Evolutionary conservation across 2,113 vertebrate species (phyloP), one percentile per base, ranked within the genome.

Genomic region (Neoarius graeffei): DNA sequence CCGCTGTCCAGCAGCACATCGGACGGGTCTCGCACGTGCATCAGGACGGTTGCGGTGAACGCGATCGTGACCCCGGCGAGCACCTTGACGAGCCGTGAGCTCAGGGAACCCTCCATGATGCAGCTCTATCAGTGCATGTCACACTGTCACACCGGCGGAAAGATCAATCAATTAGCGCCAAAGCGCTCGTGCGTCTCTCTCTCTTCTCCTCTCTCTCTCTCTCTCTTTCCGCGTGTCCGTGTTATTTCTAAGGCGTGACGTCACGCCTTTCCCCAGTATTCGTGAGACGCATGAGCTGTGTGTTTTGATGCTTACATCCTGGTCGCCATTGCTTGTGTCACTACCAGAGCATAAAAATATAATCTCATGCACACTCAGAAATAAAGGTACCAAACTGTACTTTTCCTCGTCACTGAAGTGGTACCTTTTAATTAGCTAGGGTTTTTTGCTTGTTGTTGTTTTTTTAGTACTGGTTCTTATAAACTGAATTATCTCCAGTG

Each of bases 41-140:
- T 42, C 10, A 93, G 0, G 19, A 94, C 73, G 25, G 88, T 54
- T 5, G 88, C 91, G 10, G 74, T 81, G 9, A 94, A 85, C 11
- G 87, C 91, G 27, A 94, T 80, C 8, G 79, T 93, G 1, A 91
- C 48, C 15, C 90, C 79, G 25, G 86, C 92, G 20, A 87, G 85
- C 62, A 88, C 87, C 59, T 90, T 92, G 54, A 66, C 54, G 1
- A 89, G 83, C 62, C 88, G 35, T 10, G 90, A 91, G 88, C 92
- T 85, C 48, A 59, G 89, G 20, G 35, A n/a, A 13, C 80, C 84
- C 48, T 91, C 91, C 91, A 92, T 91, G 66, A 62, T 27, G 56
- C 79, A 76, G 64, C 79, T 35, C 56, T 27, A 35, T 59, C 79
- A 59, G 54, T 60, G 79, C 79, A 60, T 59, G 79, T 35, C 79